Evolutionary conservation across 2,797 vertebrate species (phyloP), one percentile per base, ranked within the genome.

Genomic region (Labeo calbasu): DNA sequence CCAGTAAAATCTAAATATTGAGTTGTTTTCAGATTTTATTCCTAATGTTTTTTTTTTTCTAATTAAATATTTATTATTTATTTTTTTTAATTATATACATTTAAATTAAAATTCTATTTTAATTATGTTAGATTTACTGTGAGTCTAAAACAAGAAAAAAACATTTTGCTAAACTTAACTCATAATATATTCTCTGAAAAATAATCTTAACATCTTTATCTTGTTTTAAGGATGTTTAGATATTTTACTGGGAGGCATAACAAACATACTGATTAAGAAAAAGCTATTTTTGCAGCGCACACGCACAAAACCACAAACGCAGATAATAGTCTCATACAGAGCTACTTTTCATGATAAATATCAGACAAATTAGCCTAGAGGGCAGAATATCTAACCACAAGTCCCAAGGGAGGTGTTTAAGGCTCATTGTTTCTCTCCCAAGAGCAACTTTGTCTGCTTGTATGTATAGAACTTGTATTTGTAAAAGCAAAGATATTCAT

Each of bases 301-400:
- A 82, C 8, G 55, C 48, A 50, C 25, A 57, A 15, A 61, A 50
- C 43, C 50, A 23, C 79, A 85, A 71, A 50, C 14, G 13, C 28
- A 10, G 48, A 55, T 57, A 68, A 51, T 14, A 36, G 50, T 77
- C 40, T 76, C 46, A 25, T 55, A 28, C 63, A 66, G 28, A 68
- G 51, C 50, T 61, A 8, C 8, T 36, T 83, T 83, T 77, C 50
- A 43, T 13, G 1, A 77, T 57, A 77, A 69, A 50, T 48, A 68
- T 32, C 65, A 55, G 66, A 68, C 40, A 70, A 81, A 84, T 77
- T 70, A 55, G 46, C 53, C 78, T 61, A 9, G 69, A 84, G 82
- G 72, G 85, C 46, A 84, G 40, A 70, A 59, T 32, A 23, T 77
- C 51, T 51, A 70, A 84, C 63, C 75, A 46, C 36, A 70, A 0